A percentile compares a stretch with the other conserved stretches of the same genome.
phyloP scores from a whole-genome alignment of 1,140 invertebrate genomes.

The Patella vulgata region DNA sequence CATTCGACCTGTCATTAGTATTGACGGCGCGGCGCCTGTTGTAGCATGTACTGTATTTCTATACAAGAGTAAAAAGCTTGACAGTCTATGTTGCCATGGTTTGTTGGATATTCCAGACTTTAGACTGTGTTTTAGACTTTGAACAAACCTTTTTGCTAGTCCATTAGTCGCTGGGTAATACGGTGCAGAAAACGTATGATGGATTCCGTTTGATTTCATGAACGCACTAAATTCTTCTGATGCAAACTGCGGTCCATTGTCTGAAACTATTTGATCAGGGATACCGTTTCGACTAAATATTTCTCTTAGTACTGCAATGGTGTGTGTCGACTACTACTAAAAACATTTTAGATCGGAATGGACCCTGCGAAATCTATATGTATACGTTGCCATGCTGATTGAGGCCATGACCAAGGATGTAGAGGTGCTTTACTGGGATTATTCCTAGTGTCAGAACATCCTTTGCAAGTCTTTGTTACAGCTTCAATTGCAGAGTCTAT shows the following conservation, averaged over 20 bases:
- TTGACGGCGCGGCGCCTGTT: too few species aligned
- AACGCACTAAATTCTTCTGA: constrained; percentile 61
- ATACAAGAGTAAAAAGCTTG: too few species aligned
- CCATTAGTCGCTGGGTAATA: constrained; percentile 53
- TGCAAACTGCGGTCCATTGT: constrained; percentile 67
- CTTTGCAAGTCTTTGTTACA: constrained; percentile 36
- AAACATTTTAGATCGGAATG: constrained; percentile 54
- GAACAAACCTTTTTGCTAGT: constrained; percentile 30
- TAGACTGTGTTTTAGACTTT: neutral
- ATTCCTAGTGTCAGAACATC: constrained; percentile 51
- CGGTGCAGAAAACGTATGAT: constrained; percentile 41
- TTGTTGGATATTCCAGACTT: neutral
- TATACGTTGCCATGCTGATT: constrained; percentile 49
- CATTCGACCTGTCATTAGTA: too few species aligned
- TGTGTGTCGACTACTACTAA: constrained; percentile 66
- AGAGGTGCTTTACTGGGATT: constrained; percentile 35
- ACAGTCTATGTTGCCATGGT: neutral
- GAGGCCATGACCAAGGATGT: constrained; percentile 59
- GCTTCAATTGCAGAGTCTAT: constrained; percentile 67
- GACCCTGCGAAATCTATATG: constrained; percentile 67
- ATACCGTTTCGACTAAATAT: constrained; percentile 64
- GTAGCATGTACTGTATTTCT: too few species aligned
- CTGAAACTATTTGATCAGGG: constrained; percentile 62
- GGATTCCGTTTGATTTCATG: constrained; percentile 59
- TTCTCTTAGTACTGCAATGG: constrained; percentile 36